Conservation (phyloP, 1,140 invertebrate species). For the Drosophila melanica region DNA sequence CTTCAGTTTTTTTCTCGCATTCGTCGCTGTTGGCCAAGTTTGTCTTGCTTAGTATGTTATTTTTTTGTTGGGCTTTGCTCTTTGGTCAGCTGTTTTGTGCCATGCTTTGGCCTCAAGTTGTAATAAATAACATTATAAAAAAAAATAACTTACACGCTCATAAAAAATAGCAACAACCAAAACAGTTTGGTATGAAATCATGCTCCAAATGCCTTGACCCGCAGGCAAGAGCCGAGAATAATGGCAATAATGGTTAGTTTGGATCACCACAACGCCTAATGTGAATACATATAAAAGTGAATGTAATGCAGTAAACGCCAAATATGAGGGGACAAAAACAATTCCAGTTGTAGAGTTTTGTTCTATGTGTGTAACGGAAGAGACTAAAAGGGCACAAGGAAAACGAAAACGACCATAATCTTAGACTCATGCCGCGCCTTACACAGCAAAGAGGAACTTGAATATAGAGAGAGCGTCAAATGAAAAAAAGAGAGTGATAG, state of each 20-base stretch:
- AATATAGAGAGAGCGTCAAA: not conserved
- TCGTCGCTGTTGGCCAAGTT: slow-evolving; percentile 61
- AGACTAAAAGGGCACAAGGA: slow-evolving; percentile 31
- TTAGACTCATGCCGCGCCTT: slow-evolving; percentile 28
- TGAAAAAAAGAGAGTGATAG: slow-evolving; percentile 2
- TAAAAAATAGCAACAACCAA: slow-evolving; percentile 34
- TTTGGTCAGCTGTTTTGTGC: slow-evolving; percentile 52
- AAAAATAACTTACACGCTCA: slow-evolving; percentile 58
- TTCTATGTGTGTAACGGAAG: not conserved
- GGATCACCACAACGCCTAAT: slow-evolving; percentile 40
- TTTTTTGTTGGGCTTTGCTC: slow-evolving; percentile 24
- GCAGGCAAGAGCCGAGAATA: slow-evolving; percentile 52
- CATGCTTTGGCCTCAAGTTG: slow-evolving; percentile 52
- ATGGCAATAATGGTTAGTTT: slow-evolving; percentile 54
- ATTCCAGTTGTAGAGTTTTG: slow-evolving; percentile 38
- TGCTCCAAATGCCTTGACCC: slow-evolving; percentile 63
- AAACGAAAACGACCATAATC: slow-evolving; percentile 28
- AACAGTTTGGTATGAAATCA: slow-evolving; percentile 12
- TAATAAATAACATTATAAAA: slow-evolving; percentile 65
- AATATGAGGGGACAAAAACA: slow-evolving; percentile 51
- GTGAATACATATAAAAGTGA: slow-evolving; percentile 50
- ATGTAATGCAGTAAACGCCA: slow-evolving; percentile 47
- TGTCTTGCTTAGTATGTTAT: slow-evolving; percentile 50
- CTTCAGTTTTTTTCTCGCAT: slow-evolving; percentile 55
- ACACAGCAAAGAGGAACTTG: not conserved